phyloP scores from a whole-genome alignment of 1,140 invertebrate genomes.

The Agrypnia vestita region DNA sequence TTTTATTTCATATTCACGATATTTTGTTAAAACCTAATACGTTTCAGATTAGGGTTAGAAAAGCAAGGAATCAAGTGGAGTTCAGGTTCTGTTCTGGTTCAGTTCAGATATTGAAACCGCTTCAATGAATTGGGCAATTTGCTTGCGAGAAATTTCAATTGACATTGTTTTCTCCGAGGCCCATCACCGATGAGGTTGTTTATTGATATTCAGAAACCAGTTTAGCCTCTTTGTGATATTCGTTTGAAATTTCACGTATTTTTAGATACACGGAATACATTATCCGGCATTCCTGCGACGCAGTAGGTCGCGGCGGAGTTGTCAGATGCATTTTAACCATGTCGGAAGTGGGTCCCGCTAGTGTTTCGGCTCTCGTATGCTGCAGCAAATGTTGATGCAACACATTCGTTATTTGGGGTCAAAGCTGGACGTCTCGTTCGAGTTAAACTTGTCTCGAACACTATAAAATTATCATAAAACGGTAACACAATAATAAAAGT shows the following conservation, averaged over 20 bases:
- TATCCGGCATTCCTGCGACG: constrained; percentile 10
- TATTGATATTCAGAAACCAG: constrained; percentile 39
- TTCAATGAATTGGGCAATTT: no score
- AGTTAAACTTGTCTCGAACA: no score
- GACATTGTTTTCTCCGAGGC: background rate
- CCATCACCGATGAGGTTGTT: background rate
- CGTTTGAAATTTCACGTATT: constrained; percentile 24
- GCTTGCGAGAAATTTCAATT: no score
- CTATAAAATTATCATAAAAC: no score
- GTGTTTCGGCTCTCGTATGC: background rate
- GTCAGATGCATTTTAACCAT: constrained; percentile 39
- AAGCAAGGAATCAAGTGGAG: no score
- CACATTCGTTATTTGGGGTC: background rate
- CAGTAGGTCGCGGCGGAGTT: constrained; percentile 30
- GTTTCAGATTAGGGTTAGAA: no score
- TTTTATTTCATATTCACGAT: no score
- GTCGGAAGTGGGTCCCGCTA: background rate
- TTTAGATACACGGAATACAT: constrained; percentile 36
- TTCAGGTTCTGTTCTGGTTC: no score
- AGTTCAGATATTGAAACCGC: no score
- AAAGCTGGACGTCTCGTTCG: no score
- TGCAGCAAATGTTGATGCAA: background rate
- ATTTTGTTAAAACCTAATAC: no score
- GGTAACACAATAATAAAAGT: no score
- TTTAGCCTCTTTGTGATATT: constrained; percentile 29